Evolutionary conservation across 2,797 vertebrate genomes (phyloP).

Genomic region (Aythya fuligula): DNA sequence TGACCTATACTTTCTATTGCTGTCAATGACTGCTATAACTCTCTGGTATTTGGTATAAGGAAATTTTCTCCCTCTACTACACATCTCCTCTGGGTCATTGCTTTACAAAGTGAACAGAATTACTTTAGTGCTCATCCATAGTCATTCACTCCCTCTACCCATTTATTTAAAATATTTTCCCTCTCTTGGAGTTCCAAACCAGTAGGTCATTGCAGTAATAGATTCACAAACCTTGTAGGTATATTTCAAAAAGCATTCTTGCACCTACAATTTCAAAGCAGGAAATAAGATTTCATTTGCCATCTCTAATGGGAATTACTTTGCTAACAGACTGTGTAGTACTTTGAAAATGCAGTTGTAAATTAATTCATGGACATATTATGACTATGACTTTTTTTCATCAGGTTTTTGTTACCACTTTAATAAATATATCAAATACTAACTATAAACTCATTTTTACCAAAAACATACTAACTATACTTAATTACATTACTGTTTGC

Average conservation of each 20-base stretch:
- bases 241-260: slow-evolving; percentile 28
- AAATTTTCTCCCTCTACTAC: background rate
- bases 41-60: background rate
- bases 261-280: slow-evolving; percentile 32
- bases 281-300: slow-evolving; percentile 33
- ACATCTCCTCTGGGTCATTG: background rate
- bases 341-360: slow-evolving; percentile 34
- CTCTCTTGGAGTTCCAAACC: background rate
- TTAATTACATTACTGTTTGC: slow-evolving; percentile 45
- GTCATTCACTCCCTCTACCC: background rate
- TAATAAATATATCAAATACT: background rate
- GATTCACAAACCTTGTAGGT: background rate
- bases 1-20: background rate
- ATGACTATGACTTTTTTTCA: background rate
- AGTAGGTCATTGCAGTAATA: background rate
- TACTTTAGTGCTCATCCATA: background rate
- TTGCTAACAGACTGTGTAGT: background rate
- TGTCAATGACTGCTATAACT: background rate
- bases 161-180: slow-evolving; percentile 43
- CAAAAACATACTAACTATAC: background rate
- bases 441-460: background rate
- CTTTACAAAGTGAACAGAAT: slow-evolving; percentile 11
- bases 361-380: background rate
- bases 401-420: slow-evolving; percentile 5
- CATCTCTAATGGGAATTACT: slow-evolving; percentile 2